Conservation (phyloP, 2,113 vertebrate species). For the Casuarius casuarius region DNA sequence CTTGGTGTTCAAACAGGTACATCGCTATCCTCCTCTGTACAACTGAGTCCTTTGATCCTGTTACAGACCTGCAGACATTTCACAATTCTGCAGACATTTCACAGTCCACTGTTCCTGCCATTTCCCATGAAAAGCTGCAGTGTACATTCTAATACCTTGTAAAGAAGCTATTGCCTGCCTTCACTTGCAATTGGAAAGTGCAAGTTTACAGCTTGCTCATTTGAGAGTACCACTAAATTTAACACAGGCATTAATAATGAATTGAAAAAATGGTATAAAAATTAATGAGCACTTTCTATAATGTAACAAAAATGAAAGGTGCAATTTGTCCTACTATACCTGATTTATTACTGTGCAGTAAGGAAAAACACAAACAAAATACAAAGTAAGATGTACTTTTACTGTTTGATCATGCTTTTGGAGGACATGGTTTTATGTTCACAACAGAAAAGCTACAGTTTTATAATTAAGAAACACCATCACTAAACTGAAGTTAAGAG, state of each 20-base stretch:
- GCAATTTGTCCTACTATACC: not conserved
- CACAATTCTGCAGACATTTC: not conserved
- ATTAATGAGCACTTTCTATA: not conserved
- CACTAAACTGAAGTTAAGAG: not conserved
- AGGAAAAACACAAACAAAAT: not conserved
- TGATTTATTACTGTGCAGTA: not conserved
- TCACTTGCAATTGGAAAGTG: not conserved
- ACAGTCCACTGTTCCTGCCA: not conserved
- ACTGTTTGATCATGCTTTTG: not conserved
- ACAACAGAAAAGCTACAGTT: not conserved
- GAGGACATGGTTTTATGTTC: not conserved
- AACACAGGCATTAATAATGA: not conserved
- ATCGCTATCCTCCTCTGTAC: not conserved
- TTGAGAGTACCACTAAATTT: conserved; percentile 8
- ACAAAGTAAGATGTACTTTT: not conserved
- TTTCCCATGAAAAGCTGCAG: not conserved
- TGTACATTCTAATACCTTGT: not conserved
- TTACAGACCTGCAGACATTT: not conserved
- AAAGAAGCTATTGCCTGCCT: not conserved
- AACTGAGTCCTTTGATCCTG: not conserved
- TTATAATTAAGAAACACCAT: not conserved
- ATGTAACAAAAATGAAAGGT: not conserved
- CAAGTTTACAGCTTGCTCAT: not conserved
- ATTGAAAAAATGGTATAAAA: not conserved
- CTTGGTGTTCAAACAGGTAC: not conserved